phyloP scores from a whole-genome alignment of 2,888 invertebrate species.

The Metalampra italica region DNA sequence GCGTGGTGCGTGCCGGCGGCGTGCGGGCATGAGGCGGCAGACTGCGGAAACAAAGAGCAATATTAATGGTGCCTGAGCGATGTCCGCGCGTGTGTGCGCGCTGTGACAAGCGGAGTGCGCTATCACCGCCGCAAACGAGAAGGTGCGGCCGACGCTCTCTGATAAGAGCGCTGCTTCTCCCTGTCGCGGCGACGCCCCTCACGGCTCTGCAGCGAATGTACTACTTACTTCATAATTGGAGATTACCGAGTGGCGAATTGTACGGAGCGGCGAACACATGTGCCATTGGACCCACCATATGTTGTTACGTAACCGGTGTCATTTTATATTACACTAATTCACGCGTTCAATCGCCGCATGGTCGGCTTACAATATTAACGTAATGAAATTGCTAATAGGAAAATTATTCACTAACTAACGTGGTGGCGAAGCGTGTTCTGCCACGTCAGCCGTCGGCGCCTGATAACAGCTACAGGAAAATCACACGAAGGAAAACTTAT shows the following conservation, averaged over 20 bases:
- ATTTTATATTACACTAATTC: slow-evolving; percentile 38
- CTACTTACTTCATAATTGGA: slow-evolving; percentile 33
- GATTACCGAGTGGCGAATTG: slow-evolving; percentile 29
- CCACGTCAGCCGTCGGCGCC: slow-evolving; percentile 8
- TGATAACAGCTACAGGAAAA: not conserved
- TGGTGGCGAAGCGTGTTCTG: not conserved
- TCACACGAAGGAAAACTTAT: not conserved
- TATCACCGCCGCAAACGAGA: slow-evolving; percentile 48
- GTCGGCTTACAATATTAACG: not conserved
- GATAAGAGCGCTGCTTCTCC: slow-evolving; percentile 73
- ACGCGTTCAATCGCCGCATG: slow-evolving; percentile 1
- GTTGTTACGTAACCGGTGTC: slow-evolving; percentile 59
- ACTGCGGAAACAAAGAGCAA: slow-evolving; percentile 44
- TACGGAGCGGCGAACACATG: slow-evolving; percentile 52
- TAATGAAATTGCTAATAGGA: not conserved
- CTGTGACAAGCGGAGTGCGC: slow-evolving; percentile 3
- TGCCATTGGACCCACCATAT: slow-evolving; percentile 59
- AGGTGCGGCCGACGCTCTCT: slow-evolving; percentile 73
- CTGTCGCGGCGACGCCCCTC: slow-evolving; percentile 61
- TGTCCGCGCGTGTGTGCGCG: slow-evolving; percentile 38
- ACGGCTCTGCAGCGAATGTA: slow-evolving; percentile 50
- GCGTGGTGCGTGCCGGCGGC: slow-evolving; percentile 6
- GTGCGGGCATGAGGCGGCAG: slow-evolving; percentile 9
- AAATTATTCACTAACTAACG: not conserved
- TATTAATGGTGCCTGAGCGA: slow-evolving; percentile 21